Evolutionary conservation across 2,888 invertebrate genomes (phyloP).

Genomic region (Nyleta sp.): DNA sequence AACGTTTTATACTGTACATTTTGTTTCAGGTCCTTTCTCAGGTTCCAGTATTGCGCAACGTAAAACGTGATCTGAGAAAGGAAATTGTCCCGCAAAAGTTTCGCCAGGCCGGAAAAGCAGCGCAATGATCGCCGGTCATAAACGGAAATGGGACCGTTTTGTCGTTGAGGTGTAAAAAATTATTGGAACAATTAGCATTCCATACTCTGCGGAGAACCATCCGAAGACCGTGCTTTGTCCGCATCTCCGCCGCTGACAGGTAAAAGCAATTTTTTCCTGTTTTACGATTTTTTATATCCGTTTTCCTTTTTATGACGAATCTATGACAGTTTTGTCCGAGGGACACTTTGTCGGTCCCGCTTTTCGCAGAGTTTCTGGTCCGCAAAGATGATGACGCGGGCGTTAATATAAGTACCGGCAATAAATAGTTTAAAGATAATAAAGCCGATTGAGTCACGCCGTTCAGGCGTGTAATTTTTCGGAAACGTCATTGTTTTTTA

Average conservation of each 20-base stretch:
- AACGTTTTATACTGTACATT: not conserved
- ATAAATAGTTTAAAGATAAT: slow-evolving; percentile 42
- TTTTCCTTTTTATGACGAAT: slow-evolving; percentile 46
- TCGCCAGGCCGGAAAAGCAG: not conserved
- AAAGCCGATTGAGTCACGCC: slow-evolving; percentile 42
- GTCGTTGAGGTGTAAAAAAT: slow-evolving; percentile 72
- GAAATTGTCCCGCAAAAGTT: not conserved
- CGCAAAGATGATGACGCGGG: slow-evolving; percentile 44
- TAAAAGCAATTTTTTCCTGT: slow-evolving; percentile 44
- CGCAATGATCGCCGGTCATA: slow-evolving; percentile 74
- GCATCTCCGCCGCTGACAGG: slow-evolving; percentile 30
- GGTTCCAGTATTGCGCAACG: too few species aligned
- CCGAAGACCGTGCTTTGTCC: slow-evolving; percentile 5
- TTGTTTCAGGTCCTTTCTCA: not conserved
- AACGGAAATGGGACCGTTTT: slow-evolving; percentile 75
- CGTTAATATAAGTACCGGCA: slow-evolving; percentile 43
- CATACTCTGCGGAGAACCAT: slow-evolving; percentile 34
- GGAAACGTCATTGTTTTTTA: slow-evolving; percentile 21
- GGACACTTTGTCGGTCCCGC: slow-evolving; percentile 50
- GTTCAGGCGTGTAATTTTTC: slow-evolving; percentile 38
- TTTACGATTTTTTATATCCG: slow-evolving; percentile 47
- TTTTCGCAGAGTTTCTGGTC: slow-evolving; percentile 44
- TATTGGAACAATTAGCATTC: slow-evolving; percentile 36
- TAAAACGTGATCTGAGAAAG: slow-evolving; percentile 8
- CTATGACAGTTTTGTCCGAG: slow-evolving; percentile 22